A percentile compares a stretch with the other conserved stretches of the same genome.
Conservation (phyloP, 2,888 invertebrate species). For the Epinotia demarniana region DNA sequence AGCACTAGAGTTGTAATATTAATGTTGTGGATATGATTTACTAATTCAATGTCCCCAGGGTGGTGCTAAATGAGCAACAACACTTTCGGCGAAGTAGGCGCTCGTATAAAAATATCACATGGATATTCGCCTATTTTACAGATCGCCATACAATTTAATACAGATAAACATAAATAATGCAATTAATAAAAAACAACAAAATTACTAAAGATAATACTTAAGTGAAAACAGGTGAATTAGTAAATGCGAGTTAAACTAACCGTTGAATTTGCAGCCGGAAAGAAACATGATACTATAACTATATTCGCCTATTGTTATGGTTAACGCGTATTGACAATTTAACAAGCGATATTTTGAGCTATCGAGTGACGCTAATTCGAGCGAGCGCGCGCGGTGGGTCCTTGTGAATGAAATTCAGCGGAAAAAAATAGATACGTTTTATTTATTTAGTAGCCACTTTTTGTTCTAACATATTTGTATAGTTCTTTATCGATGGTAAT, state of each 20-base stretch:
- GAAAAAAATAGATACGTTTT: neutral
- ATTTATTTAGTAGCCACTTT: neutral
- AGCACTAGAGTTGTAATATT: no score
- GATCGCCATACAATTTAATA: no score
- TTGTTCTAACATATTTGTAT: no score
- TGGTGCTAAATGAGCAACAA: no score
- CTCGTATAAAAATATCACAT: no score
- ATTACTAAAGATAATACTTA: neutral
- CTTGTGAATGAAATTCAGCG: conserved; percentile 32
- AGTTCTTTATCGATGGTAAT: no score
- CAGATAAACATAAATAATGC: neutral
- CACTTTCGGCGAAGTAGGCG: no score
- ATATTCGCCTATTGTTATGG: conserved; percentile 33
- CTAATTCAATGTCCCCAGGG: no score
- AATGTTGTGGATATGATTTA: no score
- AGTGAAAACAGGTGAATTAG: conserved; percentile 35
- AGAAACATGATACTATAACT: conserved; percentile 41
- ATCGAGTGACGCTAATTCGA: conserved; percentile 33
- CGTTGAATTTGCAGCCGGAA: conserved; percentile 29
- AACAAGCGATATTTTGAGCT: conserved; percentile 38
- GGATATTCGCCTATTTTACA: no score
- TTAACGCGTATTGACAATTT: conserved; percentile 43
- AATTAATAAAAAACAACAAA: neutral
- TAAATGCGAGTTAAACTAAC: conserved; percentile 36
- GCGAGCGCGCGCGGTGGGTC: conserved; percentile 18